Conservation (phyloP, 2,888 invertebrate genomes). For the Iphiclides podalirius region DNA sequence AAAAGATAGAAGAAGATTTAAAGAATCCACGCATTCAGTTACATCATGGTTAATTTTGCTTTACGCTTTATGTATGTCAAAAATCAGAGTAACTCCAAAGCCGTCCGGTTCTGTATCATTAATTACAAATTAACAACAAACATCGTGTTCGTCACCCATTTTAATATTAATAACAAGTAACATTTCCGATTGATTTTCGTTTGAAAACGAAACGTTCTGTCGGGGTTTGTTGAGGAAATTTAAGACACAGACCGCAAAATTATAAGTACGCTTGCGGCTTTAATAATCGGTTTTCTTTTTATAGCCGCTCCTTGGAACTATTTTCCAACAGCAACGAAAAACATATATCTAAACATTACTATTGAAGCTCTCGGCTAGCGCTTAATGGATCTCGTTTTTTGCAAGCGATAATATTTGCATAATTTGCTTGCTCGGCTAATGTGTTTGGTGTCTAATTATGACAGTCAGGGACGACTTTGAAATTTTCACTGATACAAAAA, state of each 20-base stretch:
- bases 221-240: not conserved
- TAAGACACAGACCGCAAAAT: not conserved
- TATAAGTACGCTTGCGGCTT: not conserved
- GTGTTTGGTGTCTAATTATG: not conserved
- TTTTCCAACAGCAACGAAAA: not conserved
- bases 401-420: not conserved
- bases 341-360: not conserved
- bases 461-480: conserved; percentile 37
- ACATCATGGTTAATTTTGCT: conserved; percentile 2
- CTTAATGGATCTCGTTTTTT: not conserved
- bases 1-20: conserved; percentile 1
- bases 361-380: not conserved
- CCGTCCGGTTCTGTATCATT: conserved; percentile 3
- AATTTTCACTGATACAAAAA: conserved; percentile 35
- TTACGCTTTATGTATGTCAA: not conserved
- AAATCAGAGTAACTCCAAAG: conserved; percentile 21
- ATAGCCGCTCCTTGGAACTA: not conserved
- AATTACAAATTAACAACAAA: not conserved
- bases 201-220: not conserved
- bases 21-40: conserved; percentile 3
- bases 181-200: not conserved
- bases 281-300: conserved; percentile 1
- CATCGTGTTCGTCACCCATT: no score
- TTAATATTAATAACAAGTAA: no score
- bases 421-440: not conserved